Conservation (phyloP, 2,888 invertebrate species). For the Lasioglossum malachurum region DNA sequence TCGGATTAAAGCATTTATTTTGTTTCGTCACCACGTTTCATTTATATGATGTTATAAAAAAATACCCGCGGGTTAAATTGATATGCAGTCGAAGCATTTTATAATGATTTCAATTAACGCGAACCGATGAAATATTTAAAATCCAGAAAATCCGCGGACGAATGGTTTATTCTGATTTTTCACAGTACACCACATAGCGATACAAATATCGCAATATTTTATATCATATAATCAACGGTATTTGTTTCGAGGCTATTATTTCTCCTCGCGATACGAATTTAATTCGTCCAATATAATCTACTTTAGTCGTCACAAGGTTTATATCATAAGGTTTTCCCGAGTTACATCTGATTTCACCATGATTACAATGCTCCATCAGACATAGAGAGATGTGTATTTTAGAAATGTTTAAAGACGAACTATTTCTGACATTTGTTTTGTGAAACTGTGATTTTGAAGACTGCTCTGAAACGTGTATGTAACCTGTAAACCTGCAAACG, state of each 20-base stretch:
- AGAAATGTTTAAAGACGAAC: background rate
- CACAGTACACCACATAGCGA: background rate
- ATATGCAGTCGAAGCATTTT: background rate
- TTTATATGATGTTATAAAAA: background rate
- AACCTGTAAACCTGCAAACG: too few species aligned
- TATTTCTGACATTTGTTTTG: background rate
- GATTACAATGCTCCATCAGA: background rate
- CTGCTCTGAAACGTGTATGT: too few species aligned
- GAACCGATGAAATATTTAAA: background rate
- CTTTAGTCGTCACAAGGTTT: background rate
- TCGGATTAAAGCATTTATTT: too few species aligned
- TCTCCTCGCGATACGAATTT: background rate
- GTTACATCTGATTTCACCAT: background rate
- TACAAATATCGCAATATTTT: background rate
- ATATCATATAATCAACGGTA: background rate
- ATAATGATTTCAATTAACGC: conserved; percentile 12
- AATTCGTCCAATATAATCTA: background rate
- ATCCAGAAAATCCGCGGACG: background rate
- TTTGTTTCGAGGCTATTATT: background rate
- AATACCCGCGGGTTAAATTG: background rate
- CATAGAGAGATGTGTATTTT: background rate
- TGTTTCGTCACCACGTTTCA: background rate
- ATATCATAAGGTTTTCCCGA: background rate
- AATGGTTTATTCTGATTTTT: conserved; percentile 9
- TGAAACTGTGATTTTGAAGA: background rate